A percentile compares a stretch with the other conserved stretches of the same genome.
phyloP scores from a whole-genome alignment of 2,888 invertebrate genomes.

The Melangyna quadrimaculata region DNA sequence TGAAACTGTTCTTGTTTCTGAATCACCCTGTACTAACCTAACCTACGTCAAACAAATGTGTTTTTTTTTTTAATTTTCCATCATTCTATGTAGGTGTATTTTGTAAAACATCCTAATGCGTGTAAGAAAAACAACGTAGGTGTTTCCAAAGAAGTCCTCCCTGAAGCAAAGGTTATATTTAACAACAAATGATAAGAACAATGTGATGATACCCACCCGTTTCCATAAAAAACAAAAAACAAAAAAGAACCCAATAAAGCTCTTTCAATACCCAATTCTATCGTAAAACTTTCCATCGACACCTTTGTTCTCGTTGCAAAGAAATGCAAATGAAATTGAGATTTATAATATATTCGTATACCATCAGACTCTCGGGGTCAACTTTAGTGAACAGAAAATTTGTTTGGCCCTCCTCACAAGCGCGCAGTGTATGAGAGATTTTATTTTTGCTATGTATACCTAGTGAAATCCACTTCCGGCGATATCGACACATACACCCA shows the following conservation, averaged over 20 bases:
- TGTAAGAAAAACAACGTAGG: not conserved
- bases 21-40: not conserved
- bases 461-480: slow-evolving; percentile 42
- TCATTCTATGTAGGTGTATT: not conserved
- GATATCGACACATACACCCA: slow-evolving; percentile 41
- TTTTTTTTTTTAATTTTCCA: not conserved
- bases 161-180: not conserved
- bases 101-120: not conserved
- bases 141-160: not conserved
- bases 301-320: slow-evolving; percentile 15
- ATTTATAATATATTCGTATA: slow-evolving; percentile 27
- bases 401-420: slow-evolving; percentile 32
- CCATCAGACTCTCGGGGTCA: slow-evolving; percentile 11
- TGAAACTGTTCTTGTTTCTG: not conserved
- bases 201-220: not conserved
- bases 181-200: not conserved
- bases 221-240: not conserved
- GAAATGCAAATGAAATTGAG: slow-evolving; percentile 25
- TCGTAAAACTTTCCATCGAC: not conserved
- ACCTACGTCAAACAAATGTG: not conserved
- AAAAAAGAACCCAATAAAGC: not conserved
- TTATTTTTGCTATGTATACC: slow-evolving; percentile 5
- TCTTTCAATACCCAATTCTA: not conserved
- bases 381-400: slow-evolving; percentile 36
- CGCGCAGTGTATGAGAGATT: slow-evolving; percentile 7